Evolutionary conservation across 92 coral and sea anemone genomes (phyloP), one percentile per base, ranked within the genome.

Genomic region (Actinernus sp.): DNA sequence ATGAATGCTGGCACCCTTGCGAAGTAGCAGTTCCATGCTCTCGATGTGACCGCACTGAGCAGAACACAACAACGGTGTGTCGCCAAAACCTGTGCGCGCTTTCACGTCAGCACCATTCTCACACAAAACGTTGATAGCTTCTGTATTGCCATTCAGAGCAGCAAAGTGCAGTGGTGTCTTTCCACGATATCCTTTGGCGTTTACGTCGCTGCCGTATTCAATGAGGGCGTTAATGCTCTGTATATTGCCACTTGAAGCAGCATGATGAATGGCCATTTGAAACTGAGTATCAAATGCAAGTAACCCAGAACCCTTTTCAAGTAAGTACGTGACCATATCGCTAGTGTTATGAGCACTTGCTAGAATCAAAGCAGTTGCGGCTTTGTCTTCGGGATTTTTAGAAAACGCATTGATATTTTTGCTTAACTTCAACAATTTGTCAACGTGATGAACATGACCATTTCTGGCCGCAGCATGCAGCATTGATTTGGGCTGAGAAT

Each of bases 311-410:
- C 82, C 88, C 26, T 60, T 68, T 10, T 68, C 61, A 26, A 81
- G 45, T 24, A 81, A 54, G 22, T 50, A 73, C 63, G 72, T 82
- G 4, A 81, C 82, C 31, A 65, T 61, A 14, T 63, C 64, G 26
- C 36, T 23, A 3, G 56, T 51, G 31, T 81, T 72, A 25, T 45
- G 37, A 23, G 68, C 63, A 41, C 81, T 68, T 13, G 88, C 88
- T 37, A 63, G 55, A 52, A 81, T 81, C 51, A 81, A 27, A 22
- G 88, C 81, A 18, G 88, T 72, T 28, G 79, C 88, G 12, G 69
- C 44, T 4, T 65, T 61, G 11, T 29, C 81, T 14, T 21, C 24
- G 9, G 32, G 58, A 29, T 73, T 55, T 23, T 40, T 33, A 11
- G 81, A 49, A 32, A 64, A 20, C 25, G 74, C 19, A 29, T 81